These are phyloP conservation scores for Lasioglossum oenotherae DNA, from an alignment of 2,888 invertebrate species.

Conservation along the genomic window DNA sequence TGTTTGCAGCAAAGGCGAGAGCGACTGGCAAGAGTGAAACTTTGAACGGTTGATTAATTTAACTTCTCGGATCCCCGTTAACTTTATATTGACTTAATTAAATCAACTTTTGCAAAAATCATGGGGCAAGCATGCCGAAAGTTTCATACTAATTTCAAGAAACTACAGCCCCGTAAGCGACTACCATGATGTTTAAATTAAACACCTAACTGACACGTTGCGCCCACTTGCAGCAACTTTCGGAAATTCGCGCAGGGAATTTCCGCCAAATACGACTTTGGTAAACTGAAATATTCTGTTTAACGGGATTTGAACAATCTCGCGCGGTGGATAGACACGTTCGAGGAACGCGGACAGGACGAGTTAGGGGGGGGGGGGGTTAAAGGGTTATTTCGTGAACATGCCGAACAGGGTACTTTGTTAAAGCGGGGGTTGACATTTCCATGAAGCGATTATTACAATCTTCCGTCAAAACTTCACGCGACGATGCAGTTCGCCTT, in stretches of 20 bases:
- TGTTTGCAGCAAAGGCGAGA: neutral
- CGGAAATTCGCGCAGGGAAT: constrained; percentile 23
- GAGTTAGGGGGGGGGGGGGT: neutral
- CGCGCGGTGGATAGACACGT: neutral
- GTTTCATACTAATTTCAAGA: neutral
- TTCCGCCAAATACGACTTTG: constrained; percentile 29
- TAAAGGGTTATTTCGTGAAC: neutral
- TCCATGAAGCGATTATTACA: constrained; percentile 14
- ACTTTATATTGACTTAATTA: constrained; percentile 7
- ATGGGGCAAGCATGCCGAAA: neutral
- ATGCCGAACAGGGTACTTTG: constrained; percentile 19
- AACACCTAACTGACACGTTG: constrained; percentile 25
- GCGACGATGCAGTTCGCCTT: neutral
- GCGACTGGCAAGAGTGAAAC: neutral
- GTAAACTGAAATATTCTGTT: constrained; percentile 10
- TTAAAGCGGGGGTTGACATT: constrained; percentile 8
- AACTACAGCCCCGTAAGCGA: neutral
- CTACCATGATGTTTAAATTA: constrained; percentile 25
- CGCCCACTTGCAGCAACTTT: constrained; percentile 14
- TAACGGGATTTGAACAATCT: constrained; percentile 27
- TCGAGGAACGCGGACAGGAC: neutral
- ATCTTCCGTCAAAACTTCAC: constrained; percentile 23
- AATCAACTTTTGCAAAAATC: constrained; percentile 14
- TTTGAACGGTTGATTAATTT: constrained; percentile 2
- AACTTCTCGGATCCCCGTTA: neutral